Percentiles rank a stretch among this genome's conserved stretches.
phyloP scores from a whole-genome alignment of 2,113 vertebrate genomes.

The Fulmarus glacialis region DNA sequence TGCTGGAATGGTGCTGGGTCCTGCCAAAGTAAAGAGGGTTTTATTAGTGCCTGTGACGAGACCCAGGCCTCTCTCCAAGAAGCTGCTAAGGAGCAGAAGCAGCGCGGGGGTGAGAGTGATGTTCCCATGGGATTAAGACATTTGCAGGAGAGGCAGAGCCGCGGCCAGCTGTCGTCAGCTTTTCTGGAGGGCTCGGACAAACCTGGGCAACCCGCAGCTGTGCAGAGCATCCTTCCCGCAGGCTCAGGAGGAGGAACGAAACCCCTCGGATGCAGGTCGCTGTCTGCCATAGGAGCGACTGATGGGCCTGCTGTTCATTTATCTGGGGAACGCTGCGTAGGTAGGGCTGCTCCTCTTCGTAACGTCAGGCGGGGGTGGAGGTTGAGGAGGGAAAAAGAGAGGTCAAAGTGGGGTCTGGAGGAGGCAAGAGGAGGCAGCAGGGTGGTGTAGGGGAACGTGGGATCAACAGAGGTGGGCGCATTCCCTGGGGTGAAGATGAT shows the following conservation, averaged over 20 bases:
- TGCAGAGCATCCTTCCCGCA: background rate
- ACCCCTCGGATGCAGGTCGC: background rate
- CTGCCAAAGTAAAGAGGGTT: background rate
- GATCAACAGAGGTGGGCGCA: background rate
- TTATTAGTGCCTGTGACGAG: background rate
- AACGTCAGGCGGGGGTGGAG: background rate
- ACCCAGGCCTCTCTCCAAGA: background rate
- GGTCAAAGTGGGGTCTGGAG: background rate
- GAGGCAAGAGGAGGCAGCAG: background rate
- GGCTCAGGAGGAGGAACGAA: background rate
- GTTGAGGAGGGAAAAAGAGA: background rate
- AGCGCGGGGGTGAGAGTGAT: background rate
- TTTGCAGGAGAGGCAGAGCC: background rate
- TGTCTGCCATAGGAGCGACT: background rate
- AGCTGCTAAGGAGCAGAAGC: background rate
- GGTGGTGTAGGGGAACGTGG: background rate
- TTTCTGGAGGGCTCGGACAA: background rate
- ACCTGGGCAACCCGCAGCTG: background rate
- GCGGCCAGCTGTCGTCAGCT: background rate
- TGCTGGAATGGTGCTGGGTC: background rate
- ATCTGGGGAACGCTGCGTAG: background rate
- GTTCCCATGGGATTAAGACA: background rate
- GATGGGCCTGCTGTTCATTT: background rate
- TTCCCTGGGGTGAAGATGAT: background rate
- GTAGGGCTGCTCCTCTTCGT: background rate